A percentile compares a stretch with the other conserved stretches of the same genome.
These are phyloP conservation scores for Gymnocypris eckloni DNA, from an alignment of 2,797 vertebrate species.

Conservation along the genomic window DNA sequence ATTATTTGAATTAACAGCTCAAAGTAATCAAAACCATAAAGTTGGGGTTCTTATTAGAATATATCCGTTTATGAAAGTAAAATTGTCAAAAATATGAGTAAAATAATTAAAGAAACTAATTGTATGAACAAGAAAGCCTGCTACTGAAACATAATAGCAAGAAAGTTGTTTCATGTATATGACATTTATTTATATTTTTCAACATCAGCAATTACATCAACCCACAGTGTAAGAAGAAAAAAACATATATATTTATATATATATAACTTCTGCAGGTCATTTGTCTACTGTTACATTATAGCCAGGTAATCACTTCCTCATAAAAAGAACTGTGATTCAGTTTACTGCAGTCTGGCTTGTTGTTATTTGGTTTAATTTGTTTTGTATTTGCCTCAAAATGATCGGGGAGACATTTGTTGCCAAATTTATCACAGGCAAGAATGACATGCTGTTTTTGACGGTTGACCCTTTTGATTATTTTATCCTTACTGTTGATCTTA, in stretches of 20 bases:
- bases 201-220: not conserved
- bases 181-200: not conserved
- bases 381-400: slow-evolving; percentile 36
- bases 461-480: not conserved
- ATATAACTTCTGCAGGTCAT: not conserved
- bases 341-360: slow-evolving; percentile 31
- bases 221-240: not conserved
- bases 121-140: not conserved
- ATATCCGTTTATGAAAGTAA: not conserved
- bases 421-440: slow-evolving; percentile 37
- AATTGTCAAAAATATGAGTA: not conserved
- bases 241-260: too few relatives aligned
- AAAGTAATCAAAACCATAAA: not conserved
- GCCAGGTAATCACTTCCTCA: not conserved
- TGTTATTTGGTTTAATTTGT: not conserved
- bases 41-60: not conserved
- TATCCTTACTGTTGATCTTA: not conserved
- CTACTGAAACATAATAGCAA: not conserved
- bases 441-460: slow-evolving; percentile 30
- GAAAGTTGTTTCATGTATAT: not conserved
- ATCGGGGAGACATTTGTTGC: slow-evolving; percentile 23
- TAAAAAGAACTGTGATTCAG: not conserved
- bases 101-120: not conserved
- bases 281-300: not conserved
- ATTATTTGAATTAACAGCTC: not conserved